Evolutionary conservation across 1,140 invertebrate species (phyloP), one percentile per base, ranked within the genome.

Genomic region (Drosophila nikananu): DNA sequence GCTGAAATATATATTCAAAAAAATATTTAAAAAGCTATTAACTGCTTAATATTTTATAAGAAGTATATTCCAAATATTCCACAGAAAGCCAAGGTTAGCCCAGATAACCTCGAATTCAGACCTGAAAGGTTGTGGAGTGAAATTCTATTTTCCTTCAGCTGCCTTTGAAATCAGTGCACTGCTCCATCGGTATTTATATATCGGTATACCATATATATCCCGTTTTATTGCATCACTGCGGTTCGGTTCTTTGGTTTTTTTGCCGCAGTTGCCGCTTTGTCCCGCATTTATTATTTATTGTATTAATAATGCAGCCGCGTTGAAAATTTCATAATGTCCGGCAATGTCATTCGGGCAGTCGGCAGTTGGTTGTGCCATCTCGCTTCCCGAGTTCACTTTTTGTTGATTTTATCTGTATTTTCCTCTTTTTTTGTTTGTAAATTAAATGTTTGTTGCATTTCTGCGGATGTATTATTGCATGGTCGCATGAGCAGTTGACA

Each of bases 301-400:
- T 67, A 80, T 86, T 77, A 87, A 83, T 87, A 87, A 83, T 83
- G 81, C 83, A 89, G 68, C 51, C 57, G 57, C 49, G 77, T 54
- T 83, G 77, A 80, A 89, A 89, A 70, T 89, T 77, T 70, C 67
- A 86, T 89, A 83, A 89, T 83, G 72, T 73, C 67, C 55, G 51
- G 81, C 80, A 61, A 49, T 87, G 80, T 77, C 83, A 73, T 52
- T 62, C 66, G 65, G 65, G 48, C 77, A 68, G 49, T 71, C 76
- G 44, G 62, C 48, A 60, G 55, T 76, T 55, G 62, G 62, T 37
- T 19, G 37, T 15, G 25, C 30, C 37, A 42, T 27, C 44, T 27
- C 44, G 35, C 32, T 41, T 35, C 19, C 21, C 13, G 13, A 15
- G 19, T 41, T 19, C 3, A 15, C n/a, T 35, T 39, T 19, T 23